phyloP scores from a whole-genome alignment of 2,797 vertebrate genomes.

The Lacerta bilineata region DNA sequence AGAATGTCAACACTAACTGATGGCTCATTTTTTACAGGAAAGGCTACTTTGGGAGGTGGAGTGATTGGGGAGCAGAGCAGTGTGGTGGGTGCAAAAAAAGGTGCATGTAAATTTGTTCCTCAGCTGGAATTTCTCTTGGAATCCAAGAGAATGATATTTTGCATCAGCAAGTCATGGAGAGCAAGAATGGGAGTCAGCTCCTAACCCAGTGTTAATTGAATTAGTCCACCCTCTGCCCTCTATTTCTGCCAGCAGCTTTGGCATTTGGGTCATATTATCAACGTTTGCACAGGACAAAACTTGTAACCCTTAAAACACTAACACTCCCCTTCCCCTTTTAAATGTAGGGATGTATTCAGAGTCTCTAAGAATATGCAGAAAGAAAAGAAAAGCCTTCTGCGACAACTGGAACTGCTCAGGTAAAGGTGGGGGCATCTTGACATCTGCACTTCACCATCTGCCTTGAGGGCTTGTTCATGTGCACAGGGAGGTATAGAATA shows the following conservation, averaged over 20 bases:
- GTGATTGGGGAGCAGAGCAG: neutral
- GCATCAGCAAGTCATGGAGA: neutral
- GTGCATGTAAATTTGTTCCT: neutral
- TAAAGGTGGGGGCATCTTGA: constrained; percentile 59
- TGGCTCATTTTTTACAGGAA: neutral
- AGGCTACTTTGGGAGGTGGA: neutral
- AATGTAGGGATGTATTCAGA: constrained; percentile 86
- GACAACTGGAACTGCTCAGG: constrained; percentile 95
- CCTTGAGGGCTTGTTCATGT: neutral
- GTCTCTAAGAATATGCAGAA: constrained; percentile 97
- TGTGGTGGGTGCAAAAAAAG: neutral
- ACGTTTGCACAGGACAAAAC: neutral
- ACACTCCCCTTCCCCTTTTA: constrained; percentile 37
- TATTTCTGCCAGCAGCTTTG: neutral
- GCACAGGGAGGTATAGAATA: neutral
- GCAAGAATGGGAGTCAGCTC: neutral
- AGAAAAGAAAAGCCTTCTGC: constrained; percentile 92
- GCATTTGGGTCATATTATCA: neutral
- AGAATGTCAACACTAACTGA: too few relatives aligned
- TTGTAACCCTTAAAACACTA: neutral
- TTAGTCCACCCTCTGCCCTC: neutral
- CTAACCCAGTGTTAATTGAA: neutral
- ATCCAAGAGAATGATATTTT: neutral
- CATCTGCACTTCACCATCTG: neutral
- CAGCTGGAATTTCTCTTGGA: neutral